Conservation (phyloP, 2,113 vertebrate genomes). For the Donacobius atricapilla region DNA sequence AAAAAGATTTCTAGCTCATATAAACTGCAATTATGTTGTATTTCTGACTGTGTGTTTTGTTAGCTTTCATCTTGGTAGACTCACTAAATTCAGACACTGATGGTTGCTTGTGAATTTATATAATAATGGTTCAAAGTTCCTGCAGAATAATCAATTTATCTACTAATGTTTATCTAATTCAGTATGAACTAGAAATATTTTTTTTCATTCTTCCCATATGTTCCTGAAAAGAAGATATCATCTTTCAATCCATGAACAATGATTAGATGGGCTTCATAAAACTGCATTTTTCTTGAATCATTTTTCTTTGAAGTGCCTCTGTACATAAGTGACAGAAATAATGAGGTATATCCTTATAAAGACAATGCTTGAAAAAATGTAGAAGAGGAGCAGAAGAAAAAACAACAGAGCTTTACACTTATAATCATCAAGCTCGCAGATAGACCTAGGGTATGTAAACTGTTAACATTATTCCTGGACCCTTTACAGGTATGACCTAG, state of each 20-base stretch:
- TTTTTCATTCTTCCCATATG: not conserved
- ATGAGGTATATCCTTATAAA: not conserved
- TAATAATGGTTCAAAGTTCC: not conserved
- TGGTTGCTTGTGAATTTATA: not conserved
- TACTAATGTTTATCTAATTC: not conserved
- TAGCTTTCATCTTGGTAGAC: not conserved
- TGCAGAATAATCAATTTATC: not conserved
- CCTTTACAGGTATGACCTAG: not conserved
- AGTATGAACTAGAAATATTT: not conserved
- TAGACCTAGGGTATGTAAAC: not conserved
- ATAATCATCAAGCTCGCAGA: not conserved
- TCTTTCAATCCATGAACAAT: not conserved
- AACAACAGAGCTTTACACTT: not conserved
- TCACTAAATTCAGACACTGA: not conserved
- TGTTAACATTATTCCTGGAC: not conserved
- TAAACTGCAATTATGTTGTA: not conserved
- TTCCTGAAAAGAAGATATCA: not conserved
- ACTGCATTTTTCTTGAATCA: not conserved
- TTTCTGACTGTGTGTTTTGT: not conserved
- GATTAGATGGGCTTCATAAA: not conserved
- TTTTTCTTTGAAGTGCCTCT: not conserved
- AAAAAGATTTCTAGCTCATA: not conserved
- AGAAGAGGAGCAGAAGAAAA: not conserved
- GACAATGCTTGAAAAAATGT: not conserved
- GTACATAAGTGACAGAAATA: not conserved